Percentiles rank a stretch among this genome's conserved stretches.
Conservation (phyloP, 2,888 invertebrate genomes). For the Chymomyza procnemis region DNA sequence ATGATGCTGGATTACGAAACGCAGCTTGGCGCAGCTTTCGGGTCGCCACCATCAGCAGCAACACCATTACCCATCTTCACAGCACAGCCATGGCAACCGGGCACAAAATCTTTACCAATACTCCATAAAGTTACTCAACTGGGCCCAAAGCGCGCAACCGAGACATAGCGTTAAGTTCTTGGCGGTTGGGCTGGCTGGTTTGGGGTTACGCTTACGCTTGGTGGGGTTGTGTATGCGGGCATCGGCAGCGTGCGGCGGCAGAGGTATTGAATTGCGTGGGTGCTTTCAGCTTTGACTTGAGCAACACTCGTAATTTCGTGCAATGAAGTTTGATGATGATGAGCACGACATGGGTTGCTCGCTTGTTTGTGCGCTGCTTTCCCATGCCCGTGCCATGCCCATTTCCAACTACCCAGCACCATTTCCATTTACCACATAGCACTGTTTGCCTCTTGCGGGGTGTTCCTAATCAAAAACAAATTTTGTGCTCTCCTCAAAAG, state of each 20-base stretch:
- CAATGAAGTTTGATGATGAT: conserved; percentile 48
- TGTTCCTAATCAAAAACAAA: conserved; percentile 66
- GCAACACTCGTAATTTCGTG: conserved; percentile 19
- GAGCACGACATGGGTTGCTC: conserved; percentile 28
- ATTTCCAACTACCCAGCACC: neutral
- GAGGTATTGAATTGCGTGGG: neutral
- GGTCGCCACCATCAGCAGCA: conserved; percentile 35
- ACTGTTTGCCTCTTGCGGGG: conserved; percentile 25
- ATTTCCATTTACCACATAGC: neutral
- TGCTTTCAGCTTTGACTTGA: conserved; percentile 1
- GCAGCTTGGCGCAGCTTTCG: conserved; percentile 19
- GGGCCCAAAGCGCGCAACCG: neutral
- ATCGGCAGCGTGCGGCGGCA: too few relatives aligned
- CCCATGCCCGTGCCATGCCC: neutral
- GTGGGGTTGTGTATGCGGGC: too few relatives aligned
- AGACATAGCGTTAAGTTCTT: neutral
- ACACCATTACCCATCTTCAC: too few relatives aligned
- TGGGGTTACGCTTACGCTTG: neutral
- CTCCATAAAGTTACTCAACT: conserved; percentile 30
- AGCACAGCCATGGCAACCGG: conserved; percentile 59
- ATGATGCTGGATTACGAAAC: conserved; percentile 32
- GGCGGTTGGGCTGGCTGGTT: neutral
- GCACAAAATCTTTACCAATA: conserved; percentile 43
- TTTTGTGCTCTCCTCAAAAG: conserved; percentile 45
- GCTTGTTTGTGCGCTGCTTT: neutral